Percentiles rank a stretch among this genome's conserved stretches.
Evolutionary conservation across 1,140 invertebrate genomes (phyloP).

Genomic region (Aphelenchoides avenae): DNA sequence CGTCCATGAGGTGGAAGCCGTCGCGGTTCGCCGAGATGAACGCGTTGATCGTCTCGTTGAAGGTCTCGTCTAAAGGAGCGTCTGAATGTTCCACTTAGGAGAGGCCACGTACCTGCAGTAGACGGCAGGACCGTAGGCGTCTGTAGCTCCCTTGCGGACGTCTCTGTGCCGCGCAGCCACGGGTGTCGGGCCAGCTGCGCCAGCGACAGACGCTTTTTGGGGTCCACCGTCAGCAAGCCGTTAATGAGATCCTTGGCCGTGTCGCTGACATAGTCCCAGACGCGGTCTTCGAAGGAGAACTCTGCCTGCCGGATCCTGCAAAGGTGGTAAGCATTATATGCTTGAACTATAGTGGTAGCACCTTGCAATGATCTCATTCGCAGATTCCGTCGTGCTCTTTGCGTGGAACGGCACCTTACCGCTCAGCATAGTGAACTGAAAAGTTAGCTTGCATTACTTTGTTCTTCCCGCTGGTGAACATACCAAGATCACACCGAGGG

Average conservation of each 20-base stretch:
- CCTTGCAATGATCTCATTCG: slow-evolving; percentile 71
- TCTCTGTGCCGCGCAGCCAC: slow-evolving; percentile 55
- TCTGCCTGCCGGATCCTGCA: slow-evolving; percentile 71
- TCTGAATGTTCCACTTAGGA: slow-evolving; percentile 7
- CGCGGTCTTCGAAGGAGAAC: slow-evolving; percentile 70
- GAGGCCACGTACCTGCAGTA: slow-evolving; percentile 43
- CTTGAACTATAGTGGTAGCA: too few species aligned
- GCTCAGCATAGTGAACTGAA: slow-evolving; percentile 81
- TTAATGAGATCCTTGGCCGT: slow-evolving; percentile 73
- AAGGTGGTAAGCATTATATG: background rate
- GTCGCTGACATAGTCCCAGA: slow-evolving; percentile 71
- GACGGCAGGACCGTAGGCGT: slow-evolving; percentile 52
- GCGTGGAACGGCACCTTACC: slow-evolving; percentile 76
- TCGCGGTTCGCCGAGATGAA: slow-evolving; percentile 70
- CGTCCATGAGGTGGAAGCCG: slow-evolving; percentile 70
- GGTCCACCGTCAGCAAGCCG: slow-evolving; percentile 74
- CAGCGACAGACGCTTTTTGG: slow-evolving; percentile 70
- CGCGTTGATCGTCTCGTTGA: slow-evolving; percentile 68
- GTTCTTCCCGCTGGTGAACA: too few species aligned
- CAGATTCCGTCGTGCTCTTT: slow-evolving; percentile 69
- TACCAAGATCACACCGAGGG: slow-evolving; percentile 27
- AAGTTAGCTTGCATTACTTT: too few species aligned
- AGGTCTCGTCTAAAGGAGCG: slow-evolving; percentile 60
- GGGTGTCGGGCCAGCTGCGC: slow-evolving; percentile 59
- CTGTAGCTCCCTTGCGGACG: slow-evolving; percentile 39